phyloP scores from a whole-genome alignment of 2,888 invertebrate genomes.

The Mystacides longicornis region DNA sequence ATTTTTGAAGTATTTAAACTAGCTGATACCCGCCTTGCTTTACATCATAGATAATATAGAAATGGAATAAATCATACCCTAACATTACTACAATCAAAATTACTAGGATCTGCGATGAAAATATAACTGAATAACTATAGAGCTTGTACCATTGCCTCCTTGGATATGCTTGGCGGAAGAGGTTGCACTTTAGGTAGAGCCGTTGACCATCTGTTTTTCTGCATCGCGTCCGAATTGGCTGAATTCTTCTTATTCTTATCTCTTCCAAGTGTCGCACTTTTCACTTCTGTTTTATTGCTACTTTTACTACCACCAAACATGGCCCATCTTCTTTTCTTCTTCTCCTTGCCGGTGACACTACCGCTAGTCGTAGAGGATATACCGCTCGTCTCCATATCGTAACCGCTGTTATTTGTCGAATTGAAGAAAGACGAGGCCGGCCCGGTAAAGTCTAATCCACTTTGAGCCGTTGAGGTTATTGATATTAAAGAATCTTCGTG shows the following conservation, averaged over 20 bases:
- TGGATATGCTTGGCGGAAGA: constrained; percentile 67
- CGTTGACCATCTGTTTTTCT: constrained; percentile 63
- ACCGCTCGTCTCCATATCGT: constrained; percentile 32
- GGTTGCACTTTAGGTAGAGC: constrained; percentile 63
- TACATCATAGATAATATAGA: no score
- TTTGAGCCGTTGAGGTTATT: constrained; percentile 25
- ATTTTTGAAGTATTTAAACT: no score
- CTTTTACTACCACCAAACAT: constrained; percentile 58
- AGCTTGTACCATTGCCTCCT: constrained; percentile 65
- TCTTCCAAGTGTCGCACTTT: constrained; percentile 63
- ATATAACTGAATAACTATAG: neutral
- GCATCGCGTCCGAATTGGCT: constrained; percentile 40
- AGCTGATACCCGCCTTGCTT: no score
- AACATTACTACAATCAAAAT: no score
- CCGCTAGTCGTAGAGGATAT: constrained; percentile 30
- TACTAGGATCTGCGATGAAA: no score
- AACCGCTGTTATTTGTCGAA: constrained; percentile 35
- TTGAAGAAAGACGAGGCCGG: constrained; percentile 34
- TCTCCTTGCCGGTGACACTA: constrained; percentile 47
- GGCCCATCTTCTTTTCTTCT: constrained; percentile 60
- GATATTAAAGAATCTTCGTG: constrained; percentile 29
- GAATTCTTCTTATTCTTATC: constrained; percentile 51
- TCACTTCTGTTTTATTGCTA: constrained; percentile 51
- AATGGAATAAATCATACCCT: no score
- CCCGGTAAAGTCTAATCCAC: constrained; percentile 32